phyloP scores from a whole-genome alignment of 1,140 invertebrate genomes.

The Drosophila sproati region DNA sequence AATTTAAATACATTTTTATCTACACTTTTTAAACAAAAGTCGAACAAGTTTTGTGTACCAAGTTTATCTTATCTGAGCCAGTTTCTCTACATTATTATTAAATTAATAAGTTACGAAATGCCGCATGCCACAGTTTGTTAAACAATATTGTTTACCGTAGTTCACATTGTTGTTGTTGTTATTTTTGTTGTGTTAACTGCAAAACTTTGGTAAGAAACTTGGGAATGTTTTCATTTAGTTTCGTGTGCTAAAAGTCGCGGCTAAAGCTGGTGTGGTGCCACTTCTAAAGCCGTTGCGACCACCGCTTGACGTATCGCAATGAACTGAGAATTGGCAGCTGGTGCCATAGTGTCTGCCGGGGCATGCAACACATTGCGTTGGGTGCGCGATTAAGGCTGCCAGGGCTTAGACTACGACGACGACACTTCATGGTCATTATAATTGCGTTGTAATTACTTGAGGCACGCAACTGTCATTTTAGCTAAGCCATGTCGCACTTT shows the following conservation, averaged over 20 bases:
- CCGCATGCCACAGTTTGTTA: constrained; percentile 31
- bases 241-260: constrained; percentile 10
- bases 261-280: constrained; percentile 16
- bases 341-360: constrained; percentile 60
- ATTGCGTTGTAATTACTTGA: constrained; percentile 67
- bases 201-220: constrained; percentile 22
- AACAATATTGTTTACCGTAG: constrained; percentile 24
- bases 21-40: too few relatives aligned
- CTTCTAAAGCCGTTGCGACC: constrained; percentile 8
- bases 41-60: too few relatives aligned
- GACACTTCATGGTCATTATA: constrained; percentile 59
- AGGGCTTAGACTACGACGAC: background rate
- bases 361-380: constrained; percentile 68
- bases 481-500: constrained; percentile 44
- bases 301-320: constrained; percentile 30
- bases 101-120: constrained; percentile 5
- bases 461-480: constrained; percentile 75
- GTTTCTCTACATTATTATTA: background rate
- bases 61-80: background rate
- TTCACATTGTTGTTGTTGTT: constrained; percentile 12
- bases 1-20: too few relatives aligned
- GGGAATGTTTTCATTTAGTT: constrained; percentile 11
- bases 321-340: constrained; percentile 39
- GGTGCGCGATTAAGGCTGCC: background rate
- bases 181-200: constrained; percentile 9